A percentile compares a stretch with the other conserved stretches of the same genome.
phyloP scores from a whole-genome alignment of 2,888 invertebrate genomes.

The Sinelater perroti region DNA sequence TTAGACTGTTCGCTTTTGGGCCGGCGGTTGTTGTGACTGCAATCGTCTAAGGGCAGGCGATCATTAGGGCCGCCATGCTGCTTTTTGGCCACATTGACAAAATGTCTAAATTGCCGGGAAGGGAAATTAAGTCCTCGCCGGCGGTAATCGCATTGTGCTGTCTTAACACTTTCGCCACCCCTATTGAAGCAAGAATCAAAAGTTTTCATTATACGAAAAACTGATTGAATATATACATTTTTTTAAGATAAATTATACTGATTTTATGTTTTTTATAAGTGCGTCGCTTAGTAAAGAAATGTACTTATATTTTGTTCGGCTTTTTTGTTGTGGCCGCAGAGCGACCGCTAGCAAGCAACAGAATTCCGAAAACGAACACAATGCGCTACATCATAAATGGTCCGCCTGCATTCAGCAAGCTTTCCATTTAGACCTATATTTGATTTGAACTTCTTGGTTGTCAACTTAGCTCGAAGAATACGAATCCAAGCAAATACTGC shows the following conservation, averaged over 20 bases:
- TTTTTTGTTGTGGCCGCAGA: conserved; percentile 27
- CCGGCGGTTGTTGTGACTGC: conserved; percentile 34
- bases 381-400: conserved; percentile 18
- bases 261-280: too few relatives aligned
- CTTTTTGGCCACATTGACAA: conserved; percentile 54
- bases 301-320: too few relatives aligned
- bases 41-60: conserved; percentile 48
- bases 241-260: too few relatives aligned
- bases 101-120: conserved; percentile 49
- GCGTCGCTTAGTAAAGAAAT: too few relatives aligned
- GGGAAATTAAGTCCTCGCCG: conserved; percentile 1
- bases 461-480: conserved; percentile 37
- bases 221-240: too few relatives aligned
- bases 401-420: conserved; percentile 16
- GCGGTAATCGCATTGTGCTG: conserved; percentile 3
- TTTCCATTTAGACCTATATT: conserved; percentile 22
- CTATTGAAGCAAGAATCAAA: too few relatives aligned
- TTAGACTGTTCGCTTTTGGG: conserved; percentile 37
- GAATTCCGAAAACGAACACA: conserved; percentile 27
- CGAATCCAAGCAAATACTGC: conserved; percentile 31
- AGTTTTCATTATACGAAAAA: too few relatives aligned
- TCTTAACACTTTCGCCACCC: too few relatives aligned
- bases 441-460: conserved; percentile 34
- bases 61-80: conserved; percentile 56
- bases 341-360: conserved; percentile 24